Conservation (phyloP, 2,888 invertebrate genomes). For the Dryocosmus kuriphilus region DNA sequence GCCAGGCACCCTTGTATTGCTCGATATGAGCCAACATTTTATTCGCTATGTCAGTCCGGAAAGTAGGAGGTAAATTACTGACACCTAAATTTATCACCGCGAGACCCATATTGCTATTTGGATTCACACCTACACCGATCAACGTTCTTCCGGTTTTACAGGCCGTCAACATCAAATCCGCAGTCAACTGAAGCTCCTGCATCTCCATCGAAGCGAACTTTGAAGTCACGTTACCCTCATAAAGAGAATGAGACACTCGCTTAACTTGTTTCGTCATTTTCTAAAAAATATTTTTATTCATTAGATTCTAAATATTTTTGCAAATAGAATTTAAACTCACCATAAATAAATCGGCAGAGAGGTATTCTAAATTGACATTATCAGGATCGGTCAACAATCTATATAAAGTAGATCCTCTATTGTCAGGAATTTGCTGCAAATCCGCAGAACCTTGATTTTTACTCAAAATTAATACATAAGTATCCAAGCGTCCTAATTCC, state of each 20-base stretch:
- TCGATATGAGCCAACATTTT: constrained; percentile 80
- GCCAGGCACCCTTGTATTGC: constrained; percentile 80
- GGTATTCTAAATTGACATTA: constrained; percentile 80
- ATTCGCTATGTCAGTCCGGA: constrained; percentile 83
- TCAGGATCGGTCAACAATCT: constrained; percentile 82
- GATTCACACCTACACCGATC: constrained; percentile 80
- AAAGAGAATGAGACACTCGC: constrained; percentile 78
- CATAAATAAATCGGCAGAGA: constrained; percentile 80
- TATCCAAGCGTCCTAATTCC: constrained; percentile 81
- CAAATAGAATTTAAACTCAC: constrained; percentile 73
- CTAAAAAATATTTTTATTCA: constrained; percentile 66
- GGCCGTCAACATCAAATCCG: constrained; percentile 81
- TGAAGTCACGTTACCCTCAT: constrained; percentile 75
- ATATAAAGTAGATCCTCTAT: constrained; percentile 80
- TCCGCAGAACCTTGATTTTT: constrained; percentile 78
- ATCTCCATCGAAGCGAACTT: constrained; percentile 77
- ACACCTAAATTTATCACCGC: constrained; percentile 82
- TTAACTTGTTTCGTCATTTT: constrained; percentile 80
- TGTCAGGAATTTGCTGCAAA: constrained; percentile 79
- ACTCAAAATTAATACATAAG: constrained; percentile 78
- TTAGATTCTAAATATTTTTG: neutral
- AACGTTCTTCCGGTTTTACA: constrained; percentile 80
- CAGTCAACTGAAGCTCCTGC: constrained; percentile 81
- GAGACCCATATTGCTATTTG: constrained; percentile 80
- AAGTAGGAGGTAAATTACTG: constrained; percentile 81